Percentiles rank a stretch among this genome's conserved stretches.
These are phyloP conservation scores for Mycteria americana DNA, from an alignment of 2,797 vertebrate species.

Conservation along the genomic window DNA sequence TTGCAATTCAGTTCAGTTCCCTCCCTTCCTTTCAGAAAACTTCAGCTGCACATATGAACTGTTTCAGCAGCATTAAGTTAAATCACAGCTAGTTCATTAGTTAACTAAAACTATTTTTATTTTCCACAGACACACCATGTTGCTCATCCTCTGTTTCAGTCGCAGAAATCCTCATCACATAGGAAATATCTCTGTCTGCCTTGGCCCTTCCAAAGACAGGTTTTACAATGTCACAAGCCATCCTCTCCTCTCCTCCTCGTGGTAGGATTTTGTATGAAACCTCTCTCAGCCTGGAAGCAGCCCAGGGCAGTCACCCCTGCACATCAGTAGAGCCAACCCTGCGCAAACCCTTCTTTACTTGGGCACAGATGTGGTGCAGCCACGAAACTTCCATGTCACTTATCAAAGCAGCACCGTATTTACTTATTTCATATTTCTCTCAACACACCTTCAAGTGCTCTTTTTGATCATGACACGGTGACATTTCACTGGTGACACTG, in stretches of 20 bases:
- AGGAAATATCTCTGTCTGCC: not conserved
- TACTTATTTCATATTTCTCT: not conserved
- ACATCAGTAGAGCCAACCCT: not conserved
- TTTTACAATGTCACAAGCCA: not conserved
- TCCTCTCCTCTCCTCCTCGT: not conserved
- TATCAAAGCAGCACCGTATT: not conserved
- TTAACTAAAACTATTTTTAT: not conserved
- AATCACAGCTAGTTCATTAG: not conserved
- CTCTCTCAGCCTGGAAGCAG: not conserved
- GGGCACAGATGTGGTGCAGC: not conserved
- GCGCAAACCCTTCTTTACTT: not conserved
- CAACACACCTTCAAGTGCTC: not conserved
- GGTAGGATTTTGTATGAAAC: not conserved
- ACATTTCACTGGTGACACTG: not conserved
- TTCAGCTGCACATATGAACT: not conserved
- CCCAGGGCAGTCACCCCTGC: not conserved
- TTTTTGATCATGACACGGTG: accelerated
- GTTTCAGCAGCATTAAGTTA: not conserved
- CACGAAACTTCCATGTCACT: not conserved
- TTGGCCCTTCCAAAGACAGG: not conserved
- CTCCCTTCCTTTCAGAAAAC: not conserved
- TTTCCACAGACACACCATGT: not conserved
- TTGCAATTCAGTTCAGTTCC: not conserved
- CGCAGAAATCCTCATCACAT: not conserved
- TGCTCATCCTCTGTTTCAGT: not conserved